A percentile compares a stretch with the other conserved stretches of the same genome.
Conservation (phyloP, 2,113 vertebrate species). For the Etheostoma spectabile region DNA sequence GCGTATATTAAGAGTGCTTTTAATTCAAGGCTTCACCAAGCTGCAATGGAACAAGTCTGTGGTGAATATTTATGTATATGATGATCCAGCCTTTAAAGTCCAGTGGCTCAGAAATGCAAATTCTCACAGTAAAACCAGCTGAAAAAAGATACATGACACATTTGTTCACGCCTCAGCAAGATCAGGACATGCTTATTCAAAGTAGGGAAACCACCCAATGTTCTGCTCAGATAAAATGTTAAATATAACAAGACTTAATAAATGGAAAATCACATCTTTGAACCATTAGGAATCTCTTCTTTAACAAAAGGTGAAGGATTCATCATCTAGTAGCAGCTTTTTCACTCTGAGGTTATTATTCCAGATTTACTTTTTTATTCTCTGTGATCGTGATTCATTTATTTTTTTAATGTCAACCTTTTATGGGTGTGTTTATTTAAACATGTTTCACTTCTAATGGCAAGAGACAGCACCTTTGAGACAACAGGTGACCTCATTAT, state of each 20-base stretch:
- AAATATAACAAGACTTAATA: neutral
- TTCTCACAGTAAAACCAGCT: neutral
- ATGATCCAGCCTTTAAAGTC: neutral
- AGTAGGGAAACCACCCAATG: slow-evolving; percentile 11
- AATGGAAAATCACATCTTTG: neutral
- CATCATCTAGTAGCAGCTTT: neutral
- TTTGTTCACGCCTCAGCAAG: neutral
- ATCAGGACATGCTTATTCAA: slow-evolving; percentile 24
- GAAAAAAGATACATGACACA: neutral
- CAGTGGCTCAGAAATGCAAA: slow-evolving; percentile 28
- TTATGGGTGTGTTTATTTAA: neutral
- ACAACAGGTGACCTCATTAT: slow-evolving; percentile 31
- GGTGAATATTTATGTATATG: neutral
- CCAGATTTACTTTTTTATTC: neutral
- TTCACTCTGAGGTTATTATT: neutral
- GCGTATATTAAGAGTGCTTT: neutral
- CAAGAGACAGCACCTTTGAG: slow-evolving; percentile 7
- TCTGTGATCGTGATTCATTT: neutral
- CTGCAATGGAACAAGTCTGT: neutral
- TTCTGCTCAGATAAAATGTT: neutral
- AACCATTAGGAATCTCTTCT: neutral
- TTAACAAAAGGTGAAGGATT: neutral
- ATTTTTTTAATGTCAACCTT: neutral
- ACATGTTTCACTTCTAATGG: neutral
- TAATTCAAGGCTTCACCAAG: neutral